Base-by-base conservation (phyloP, 2,113 vertebrate genomes). In the Arvicanthis niloticus region DNA sequence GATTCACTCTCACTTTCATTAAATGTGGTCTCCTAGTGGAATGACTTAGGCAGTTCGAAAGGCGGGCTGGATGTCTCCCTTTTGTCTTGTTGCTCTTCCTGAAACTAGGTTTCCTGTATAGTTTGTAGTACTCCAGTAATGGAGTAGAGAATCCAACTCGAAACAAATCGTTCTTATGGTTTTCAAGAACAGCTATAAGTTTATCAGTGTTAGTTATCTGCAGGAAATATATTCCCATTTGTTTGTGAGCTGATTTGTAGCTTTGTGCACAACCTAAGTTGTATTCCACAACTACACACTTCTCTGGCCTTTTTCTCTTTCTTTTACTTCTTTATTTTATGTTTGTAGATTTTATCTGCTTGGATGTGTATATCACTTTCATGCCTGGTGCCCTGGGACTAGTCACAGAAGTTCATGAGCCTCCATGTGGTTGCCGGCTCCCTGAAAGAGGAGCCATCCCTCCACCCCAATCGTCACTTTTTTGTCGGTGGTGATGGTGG, bases 1-100 rank as follows among this genome's bases (percentile, higher is more conserved):
- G 53, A 62, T 22, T 8, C 60, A 92, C 91, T 94, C 73, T 95
- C 45, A 53, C 51, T 88, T 88, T 37, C 5, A 60, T 70, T 75
- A 67, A 93, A 85, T 92, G 34, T 94, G 70, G 22, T 91, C 91
- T 91, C 86, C 90, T 56, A 80, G 77, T 70, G 89, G 68, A 81
- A 53, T 56, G 34, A 86, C 93, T 86, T 56, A 91, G 73, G 87
- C 78, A 96, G 53, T 3, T 0, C 94, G 13, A 60, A 92, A 60
- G 37, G 72, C 37, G 81, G 67, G 42, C 51, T 75, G 48, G 40
- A 81, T 94, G 75, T 24, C 42, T 93, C 16, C 67, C 48, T 88
- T 93, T 93, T 80, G 48, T 73, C 77, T 75, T 86, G 15, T 85
- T 85, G 67, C 29, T 70, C 80, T 92, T 76, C 48, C 87, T 89